These are phyloP conservation scores for Athrips mouffetella DNA, from an alignment of 2,888 invertebrate genomes.

Conservation along the genomic window DNA sequence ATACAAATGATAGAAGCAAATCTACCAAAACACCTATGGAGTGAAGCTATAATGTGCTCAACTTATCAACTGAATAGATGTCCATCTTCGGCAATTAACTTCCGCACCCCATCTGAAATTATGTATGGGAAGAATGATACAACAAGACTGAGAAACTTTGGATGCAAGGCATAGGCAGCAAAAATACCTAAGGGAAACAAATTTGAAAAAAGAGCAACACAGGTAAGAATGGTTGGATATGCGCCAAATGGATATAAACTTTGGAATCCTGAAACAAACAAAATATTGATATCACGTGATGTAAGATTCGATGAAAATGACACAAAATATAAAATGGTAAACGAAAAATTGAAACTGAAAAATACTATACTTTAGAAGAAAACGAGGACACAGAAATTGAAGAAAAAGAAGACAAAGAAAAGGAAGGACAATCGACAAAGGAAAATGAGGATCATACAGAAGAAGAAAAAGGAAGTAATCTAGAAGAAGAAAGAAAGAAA, in stretches of 20 bases:
- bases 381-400: conserved; percentile 3
- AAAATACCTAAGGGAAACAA: conserved; percentile 11
- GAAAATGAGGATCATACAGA: neutral
- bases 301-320: too few species aligned
- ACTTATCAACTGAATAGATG: conserved; percentile 14
- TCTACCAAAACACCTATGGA: conserved; percentile 15
- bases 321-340: conserved; percentile 3
- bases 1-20: conserved; percentile 12
- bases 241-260: conserved; percentile 16
- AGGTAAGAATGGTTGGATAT: conserved; percentile 19
- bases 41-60: conserved; percentile 11
- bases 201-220: conserved; percentile 7
- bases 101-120: neutral
- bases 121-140: neutral
- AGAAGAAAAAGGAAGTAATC: neutral
- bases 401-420: neutral
- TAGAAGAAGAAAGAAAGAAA: neutral
- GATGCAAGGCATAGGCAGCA: conserved; percentile 12
- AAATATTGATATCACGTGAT: conserved; percentile 14
- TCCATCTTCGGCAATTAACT: conserved; percentile 9
- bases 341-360: neutral
- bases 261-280: conserved; percentile 17
- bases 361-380: too few species aligned
- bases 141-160: neutral
- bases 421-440: neutral